Base-by-base conservation (phyloP, 35 echinoderm and acorn worm species). In the Hemicentrotus pulcherrimus region DNA sequence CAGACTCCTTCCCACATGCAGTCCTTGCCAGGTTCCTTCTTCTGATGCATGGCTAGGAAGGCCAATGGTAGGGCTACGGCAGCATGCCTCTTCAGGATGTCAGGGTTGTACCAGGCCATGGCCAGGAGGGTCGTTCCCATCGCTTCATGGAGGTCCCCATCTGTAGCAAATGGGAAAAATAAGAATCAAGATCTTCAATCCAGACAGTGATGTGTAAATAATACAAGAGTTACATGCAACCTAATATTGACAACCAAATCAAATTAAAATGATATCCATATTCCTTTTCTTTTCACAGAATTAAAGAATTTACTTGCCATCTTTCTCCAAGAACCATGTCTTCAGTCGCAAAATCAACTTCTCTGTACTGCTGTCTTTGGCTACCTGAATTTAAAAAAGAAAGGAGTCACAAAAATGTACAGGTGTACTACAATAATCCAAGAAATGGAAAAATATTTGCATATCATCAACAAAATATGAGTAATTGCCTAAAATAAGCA, bases 281-380 rank as follows among this genome's bases (percentile, higher is more conserved):
- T 10, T 0, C 6, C 48, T 50, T 13, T 50, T 1, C 35, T 41
- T 0, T 41, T 41, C 10, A 55, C 50, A 12, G 50, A 55, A 55
- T 55, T 14, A 15, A 55, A 11, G 50, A 55, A 55, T 55, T 6
- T 30, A 85, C 96, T 96, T 70, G 98, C 97, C 98, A 91, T 99
- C 98, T 94, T 99, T 99, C 86, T 99, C 98, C 65, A 97, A 96
- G 94, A 98, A 99, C 98, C 97, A 99, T 46, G 94, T 92, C 88
- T 99, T 95, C n/a, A 99, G 46, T 31, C 95, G 96, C 22, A 94
- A 97, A 9, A 99, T 85, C 31, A 99, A 86, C 85, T 99, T 99
- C 58, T 99, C 96, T 5, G 97, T 96, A 93, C 98, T 99, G 52
- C 97, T 97, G 86, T 98, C 98, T 86, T 99, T 99, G 14, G 98